Base-by-base conservation (phyloP, 2,113 vertebrate species). In the Rhinolophus sinicus region DNA sequence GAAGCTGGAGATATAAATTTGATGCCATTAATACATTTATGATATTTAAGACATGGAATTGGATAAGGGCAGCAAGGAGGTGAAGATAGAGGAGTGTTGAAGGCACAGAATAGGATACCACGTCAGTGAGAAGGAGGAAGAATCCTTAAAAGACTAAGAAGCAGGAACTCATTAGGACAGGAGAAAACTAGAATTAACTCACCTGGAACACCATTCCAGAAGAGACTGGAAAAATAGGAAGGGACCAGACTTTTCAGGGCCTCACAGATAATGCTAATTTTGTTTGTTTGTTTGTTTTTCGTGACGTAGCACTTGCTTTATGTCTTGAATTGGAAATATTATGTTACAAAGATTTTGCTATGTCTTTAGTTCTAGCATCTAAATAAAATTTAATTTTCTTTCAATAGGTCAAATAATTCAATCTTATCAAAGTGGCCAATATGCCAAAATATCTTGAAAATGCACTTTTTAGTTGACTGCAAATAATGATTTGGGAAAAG, bases 391-490 rank as follows among this genome's bases (percentile, higher is more conserved):
- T 64, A 9, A 0, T 80, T 97, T 94, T 65, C 72, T 67, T 88
- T 84, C 35, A 80, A 75, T 88, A 96, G 58, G 26, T 80, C 35
- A 75, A 24, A 84, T n/a, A 44, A 80, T 96, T 97, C 82, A 58
- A n/a, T 69, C 5, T 10, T 64, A 62, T 81, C 16, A 21, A 83
- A 5, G 33, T 82, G 76, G 87, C 69, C 69, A 0, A 58, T 83
- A 85, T 97, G 10, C 22, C 33, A 97, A 96, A 90, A 18, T 5
- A 62, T 91, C 90, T 70, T 92, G 52, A 70, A 28, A 90, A 19
- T 6, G 62, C 64, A 40, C 22, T 90, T 97, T 96, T 83, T 35
- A 58, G 21, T 38, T 80, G 0, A 30, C 81, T 73, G 77, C 94
- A 96, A 93, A 65, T 67, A 82, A 67, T 92, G 12, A 95, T 75